Evolutionary conservation across 2,113 vertebrate species (phyloP).

Genomic region (Beaufortia kweichowensis): DNA sequence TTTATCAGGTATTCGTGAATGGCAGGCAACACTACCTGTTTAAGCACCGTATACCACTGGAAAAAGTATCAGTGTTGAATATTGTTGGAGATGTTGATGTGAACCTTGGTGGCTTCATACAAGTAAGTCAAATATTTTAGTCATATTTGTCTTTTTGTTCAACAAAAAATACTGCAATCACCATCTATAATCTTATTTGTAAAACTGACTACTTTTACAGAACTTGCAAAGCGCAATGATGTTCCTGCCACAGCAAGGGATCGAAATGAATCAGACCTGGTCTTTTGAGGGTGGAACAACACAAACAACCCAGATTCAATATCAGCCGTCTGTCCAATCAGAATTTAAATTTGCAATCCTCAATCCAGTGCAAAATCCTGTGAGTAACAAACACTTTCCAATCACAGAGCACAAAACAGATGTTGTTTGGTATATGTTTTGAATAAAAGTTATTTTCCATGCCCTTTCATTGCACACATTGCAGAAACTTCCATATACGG

Average conservation of each 20-base stretch:
- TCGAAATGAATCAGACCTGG: background rate
- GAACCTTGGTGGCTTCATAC: background rate
- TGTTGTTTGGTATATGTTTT: too few species aligned
- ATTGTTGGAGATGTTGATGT: constrained; percentile 5
- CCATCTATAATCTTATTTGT: too few species aligned
- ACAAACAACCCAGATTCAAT: background rate
- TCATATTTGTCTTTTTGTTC: too few species aligned
- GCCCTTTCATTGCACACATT: background rate
- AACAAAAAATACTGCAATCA: too few species aligned
- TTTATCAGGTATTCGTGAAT: constrained; percentile 37
- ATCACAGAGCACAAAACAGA: too few species aligned
- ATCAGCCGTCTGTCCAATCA: background rate
- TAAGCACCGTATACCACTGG: constrained; percentile 27
- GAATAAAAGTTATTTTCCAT: too few species aligned
- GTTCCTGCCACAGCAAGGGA: too few species aligned
- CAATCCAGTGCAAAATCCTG: constrained; percentile 10
- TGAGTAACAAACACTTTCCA: background rate
- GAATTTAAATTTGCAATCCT: background rate
- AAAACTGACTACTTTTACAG: background rate
- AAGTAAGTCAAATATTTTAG: too few species aligned
- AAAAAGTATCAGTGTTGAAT: background rate
- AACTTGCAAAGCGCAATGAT: background rate
- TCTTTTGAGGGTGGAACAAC: too few species aligned
- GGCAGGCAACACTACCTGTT: constrained; percentile 2
- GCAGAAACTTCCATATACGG: constrained; percentile 15